phyloP scores from a whole-genome alignment of 2,113 vertebrate species.

The Hippolais icterina region DNA sequence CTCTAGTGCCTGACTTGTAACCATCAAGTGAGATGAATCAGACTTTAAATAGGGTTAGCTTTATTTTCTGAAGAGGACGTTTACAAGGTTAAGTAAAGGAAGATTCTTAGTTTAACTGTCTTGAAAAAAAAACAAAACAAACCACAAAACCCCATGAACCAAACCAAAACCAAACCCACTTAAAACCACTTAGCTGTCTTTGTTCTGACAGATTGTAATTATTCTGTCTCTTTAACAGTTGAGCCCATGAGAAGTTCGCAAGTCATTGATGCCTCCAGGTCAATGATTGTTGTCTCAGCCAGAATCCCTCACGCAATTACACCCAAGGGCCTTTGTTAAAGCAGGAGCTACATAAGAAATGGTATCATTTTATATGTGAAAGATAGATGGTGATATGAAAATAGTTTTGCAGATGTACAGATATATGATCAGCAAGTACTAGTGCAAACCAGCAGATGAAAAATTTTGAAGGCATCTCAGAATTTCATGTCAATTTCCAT shows the following conservation, averaged over 20 bases:
- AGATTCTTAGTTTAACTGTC: neutral
- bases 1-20: neutral
- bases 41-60: neutral
- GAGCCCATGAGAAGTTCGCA: neutral
- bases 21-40: neutral
- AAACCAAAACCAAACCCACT: neutral
- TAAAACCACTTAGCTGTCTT: neutral
- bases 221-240: neutral
- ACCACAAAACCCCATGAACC: fast-evolving
- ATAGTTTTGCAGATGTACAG: neutral
- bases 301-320: neutral
- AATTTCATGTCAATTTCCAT: neutral
- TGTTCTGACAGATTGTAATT: neutral
- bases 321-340: neutral
- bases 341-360: neutral
- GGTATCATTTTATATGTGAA: fast-evolving
- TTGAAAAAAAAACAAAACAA: neutral
- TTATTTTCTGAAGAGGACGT: neutral
- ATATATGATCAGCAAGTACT: neutral
- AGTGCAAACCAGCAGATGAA: neutral
- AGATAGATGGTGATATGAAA: neutral
- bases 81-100: neutral
- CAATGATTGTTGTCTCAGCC: neutral
- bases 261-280: neutral
- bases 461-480: neutral